These are phyloP conservation scores for Orientallactaga bullata DNA, from an alignment of 2,113 vertebrate genomes.

Conservation along the genomic window DNA sequence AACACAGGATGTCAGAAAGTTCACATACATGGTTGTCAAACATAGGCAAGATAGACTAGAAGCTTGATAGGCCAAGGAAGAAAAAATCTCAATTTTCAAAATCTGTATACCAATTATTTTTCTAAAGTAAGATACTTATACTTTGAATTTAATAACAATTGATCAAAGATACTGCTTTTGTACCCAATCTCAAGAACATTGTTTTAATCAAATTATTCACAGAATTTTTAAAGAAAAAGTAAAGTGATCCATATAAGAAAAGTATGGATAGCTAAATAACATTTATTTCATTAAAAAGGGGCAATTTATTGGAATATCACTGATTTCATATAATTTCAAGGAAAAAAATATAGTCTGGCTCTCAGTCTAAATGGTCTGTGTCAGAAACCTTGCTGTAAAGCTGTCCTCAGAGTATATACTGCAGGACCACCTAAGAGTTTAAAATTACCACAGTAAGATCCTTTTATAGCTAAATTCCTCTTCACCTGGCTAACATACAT, in stretches of 20 bases:
- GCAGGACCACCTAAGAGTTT: slow-evolving; percentile 60
- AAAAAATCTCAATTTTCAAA: slow-evolving; percentile 6
- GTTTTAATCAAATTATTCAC: slow-evolving; percentile 55
- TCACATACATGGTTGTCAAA: neutral
- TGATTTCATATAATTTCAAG: slow-evolving; percentile 44
- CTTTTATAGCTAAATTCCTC: slow-evolving; percentile 56
- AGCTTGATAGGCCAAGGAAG: neutral
- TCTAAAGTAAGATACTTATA: neutral
- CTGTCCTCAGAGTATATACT: slow-evolving; percentile 41
- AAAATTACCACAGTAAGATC: slow-evolving; percentile 29
- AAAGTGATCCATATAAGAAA: slow-evolving; percentile 55
- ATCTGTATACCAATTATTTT: neutral
- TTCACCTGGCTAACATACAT: slow-evolving; percentile 52
- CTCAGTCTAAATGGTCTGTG: slow-evolving; percentile 67
- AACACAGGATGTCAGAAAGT: neutral
- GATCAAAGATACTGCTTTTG: neutral
- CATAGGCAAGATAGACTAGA: neutral
- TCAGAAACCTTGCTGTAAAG: slow-evolving; percentile 54
- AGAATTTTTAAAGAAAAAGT: slow-evolving; percentile 59
- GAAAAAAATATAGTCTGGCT: slow-evolving; percentile 62
- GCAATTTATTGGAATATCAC: slow-evolving; percentile 58
- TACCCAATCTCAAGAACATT: slow-evolving; percentile 7
- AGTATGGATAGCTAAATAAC: slow-evolving; percentile 32
- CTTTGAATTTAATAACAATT: neutral
- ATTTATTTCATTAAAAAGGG: slow-evolving; percentile 66